Evolutionary conservation across 2,888 invertebrate genomes (phyloP), one percentile per base, ranked within the genome.

Genomic region (Sipunculus nudus): DNA sequence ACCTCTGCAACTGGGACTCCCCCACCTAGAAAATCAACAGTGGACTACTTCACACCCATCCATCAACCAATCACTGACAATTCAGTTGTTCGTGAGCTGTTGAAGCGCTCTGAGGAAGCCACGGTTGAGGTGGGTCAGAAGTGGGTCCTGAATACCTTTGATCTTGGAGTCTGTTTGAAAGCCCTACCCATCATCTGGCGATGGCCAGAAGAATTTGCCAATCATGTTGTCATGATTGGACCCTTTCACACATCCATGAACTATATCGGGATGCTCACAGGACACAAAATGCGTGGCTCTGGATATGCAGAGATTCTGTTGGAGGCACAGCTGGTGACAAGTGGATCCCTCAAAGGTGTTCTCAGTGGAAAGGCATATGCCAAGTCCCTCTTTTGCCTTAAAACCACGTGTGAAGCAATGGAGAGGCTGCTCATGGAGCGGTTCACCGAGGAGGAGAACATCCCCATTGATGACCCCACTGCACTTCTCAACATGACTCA

Each of bases 11-110:
- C 59, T 23, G 53, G 59, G 13, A 32, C 21, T 5, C 10, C 4
- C 8, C 53, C 59, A 8, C 10, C 25, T n/a, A 56, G 54, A 45
- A 59, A 59, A 46, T 59, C 55, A 41, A 59, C 57, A 5, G 25
- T 60, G 16, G 60, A 60, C 29, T 60, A 60, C 26, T 60, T 38
- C 35, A 59, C 56, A 21, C 60, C 60, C 10, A 60, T 60, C 56
- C 39, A 60, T 39, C 35, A 60, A 28, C 59, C 59, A 45, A 58
- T 59, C 16, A 59, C 59, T 8, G 54, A 59, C 29, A 23, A 59
- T 23, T 16, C 41, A 5, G 38, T 32, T 29, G 55, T 59, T 46
- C 31, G 25, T 21, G 59, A 59, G 49, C 54, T 59, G 21, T 32
- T 59, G 26, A 56, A 45, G 46, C 53, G 59, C n/a, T 59, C 59